phyloP scores from a whole-genome alignment of 2,797 vertebrate species.

The Potorous gilbertii region DNA sequence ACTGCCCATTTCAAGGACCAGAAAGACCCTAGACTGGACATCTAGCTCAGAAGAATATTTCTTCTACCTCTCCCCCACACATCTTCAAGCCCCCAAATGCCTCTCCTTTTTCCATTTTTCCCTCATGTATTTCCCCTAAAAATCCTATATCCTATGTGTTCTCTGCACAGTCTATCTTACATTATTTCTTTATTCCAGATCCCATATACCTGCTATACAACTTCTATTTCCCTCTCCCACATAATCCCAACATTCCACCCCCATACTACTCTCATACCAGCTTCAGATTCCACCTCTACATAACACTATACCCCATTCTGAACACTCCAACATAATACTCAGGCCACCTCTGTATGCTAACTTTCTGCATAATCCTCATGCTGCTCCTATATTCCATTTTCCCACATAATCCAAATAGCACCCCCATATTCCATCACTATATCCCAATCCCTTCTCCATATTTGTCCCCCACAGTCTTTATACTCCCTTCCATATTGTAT shows the following conservation, averaged over 20 bases:
- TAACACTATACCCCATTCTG: neutral
- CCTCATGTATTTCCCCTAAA: neutral
- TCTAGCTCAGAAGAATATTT: neutral
- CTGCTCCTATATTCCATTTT: neutral
- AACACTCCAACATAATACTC: neutral
- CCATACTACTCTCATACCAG: neutral
- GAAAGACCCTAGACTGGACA: neutral
- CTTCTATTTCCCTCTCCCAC: neutral
- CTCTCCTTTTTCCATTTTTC: neutral
- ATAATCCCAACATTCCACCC: neutral
- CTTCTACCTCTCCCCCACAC: neutral
- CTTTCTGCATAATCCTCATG: neutral
- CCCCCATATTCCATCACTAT: neutral
- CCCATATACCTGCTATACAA: neutral
- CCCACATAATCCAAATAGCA: neutral
- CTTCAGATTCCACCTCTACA: neutral
- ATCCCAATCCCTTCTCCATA: neutral
- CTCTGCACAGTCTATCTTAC: neutral
- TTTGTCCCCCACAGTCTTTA: neutral
- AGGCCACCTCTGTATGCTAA: neutral
- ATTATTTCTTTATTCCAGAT: neutral
- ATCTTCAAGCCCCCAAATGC: neutral
- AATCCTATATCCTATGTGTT: neutral
- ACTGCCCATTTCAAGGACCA: neutral
- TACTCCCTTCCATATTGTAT: neutral